These are phyloP conservation scores for Leptoteleia sp. DNA, from an alignment of 1,140 invertebrate species.

Conservation along the genomic window DNA sequence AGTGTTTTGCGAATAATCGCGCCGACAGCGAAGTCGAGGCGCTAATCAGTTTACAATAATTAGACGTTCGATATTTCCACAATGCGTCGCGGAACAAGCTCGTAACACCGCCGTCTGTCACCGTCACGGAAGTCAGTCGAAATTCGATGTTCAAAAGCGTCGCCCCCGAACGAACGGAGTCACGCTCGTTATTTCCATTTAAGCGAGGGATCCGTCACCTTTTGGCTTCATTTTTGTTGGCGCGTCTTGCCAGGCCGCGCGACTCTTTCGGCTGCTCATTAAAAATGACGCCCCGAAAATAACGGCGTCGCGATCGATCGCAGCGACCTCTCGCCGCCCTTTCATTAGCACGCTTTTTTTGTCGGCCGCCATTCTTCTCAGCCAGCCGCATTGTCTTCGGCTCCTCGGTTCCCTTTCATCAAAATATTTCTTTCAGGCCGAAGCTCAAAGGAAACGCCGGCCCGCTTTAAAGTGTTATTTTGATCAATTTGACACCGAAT, in stretches of 20 bases:
- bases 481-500: slow-evolving; percentile 31
- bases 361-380: slow-evolving; percentile 12
- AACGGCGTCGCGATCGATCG: background rate
- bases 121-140: no score
- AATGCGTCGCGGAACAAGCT: background rate
- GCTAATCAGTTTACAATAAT: slow-evolving; percentile 33
- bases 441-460: slow-evolving; percentile 32
- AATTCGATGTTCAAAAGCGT: no score
- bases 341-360: slow-evolving; percentile 25
- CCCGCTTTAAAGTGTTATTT: slow-evolving; percentile 29
- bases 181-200: no score
- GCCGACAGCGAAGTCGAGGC: no score
- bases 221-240: no score
- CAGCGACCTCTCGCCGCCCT: slow-evolving; percentile 4
- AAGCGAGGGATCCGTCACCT: no score
- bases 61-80: slow-evolving; percentile 26
- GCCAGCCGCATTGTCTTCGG: slow-evolving; percentile 8
- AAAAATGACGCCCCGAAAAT: slow-evolving; percentile 14
- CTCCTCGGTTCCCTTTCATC: slow-evolving; percentile 25
- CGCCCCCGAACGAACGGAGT: no score
- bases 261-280: no score
- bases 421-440: slow-evolving; percentile 21
- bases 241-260: no score
- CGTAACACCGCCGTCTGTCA: no score
- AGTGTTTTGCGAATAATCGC: slow-evolving; percentile 28